Evolutionary conservation across 2,113 vertebrate genomes (phyloP).

Genomic region (Piliocolobus tephrosceles): DNA sequence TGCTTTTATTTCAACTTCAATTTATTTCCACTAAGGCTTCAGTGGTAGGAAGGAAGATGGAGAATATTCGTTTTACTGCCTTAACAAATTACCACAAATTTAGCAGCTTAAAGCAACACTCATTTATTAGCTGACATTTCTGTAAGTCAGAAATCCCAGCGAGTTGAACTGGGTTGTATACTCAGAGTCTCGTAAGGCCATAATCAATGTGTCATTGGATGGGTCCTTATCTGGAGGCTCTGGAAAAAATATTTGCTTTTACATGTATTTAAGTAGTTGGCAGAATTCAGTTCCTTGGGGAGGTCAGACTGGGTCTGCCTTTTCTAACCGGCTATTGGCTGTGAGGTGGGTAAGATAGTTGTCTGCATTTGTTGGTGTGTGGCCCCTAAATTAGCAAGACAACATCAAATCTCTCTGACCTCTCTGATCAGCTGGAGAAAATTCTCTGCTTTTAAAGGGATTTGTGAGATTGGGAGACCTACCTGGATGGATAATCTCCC

Average conservation of each 20-base stretch:
- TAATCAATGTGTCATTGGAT: not conserved
- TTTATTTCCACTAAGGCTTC: not conserved
- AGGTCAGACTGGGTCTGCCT: not conserved
- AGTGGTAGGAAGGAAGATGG: not conserved
- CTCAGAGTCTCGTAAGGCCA: not conserved
- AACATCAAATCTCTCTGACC: not conserved
- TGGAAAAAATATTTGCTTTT: not conserved
- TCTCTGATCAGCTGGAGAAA: not conserved
- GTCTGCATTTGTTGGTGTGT: not conserved
- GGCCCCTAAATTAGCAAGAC: not conserved
- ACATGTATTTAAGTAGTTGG: not conserved
- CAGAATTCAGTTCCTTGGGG: not conserved
- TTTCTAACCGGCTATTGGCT: not conserved
- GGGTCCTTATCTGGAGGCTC: not conserved
- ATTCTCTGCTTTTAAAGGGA: not conserved
- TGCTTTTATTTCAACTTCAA: not conserved
- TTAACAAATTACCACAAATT: not conserved
- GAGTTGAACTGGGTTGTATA: not conserved
- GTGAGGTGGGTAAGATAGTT: fast-evolving
- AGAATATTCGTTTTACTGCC: not conserved
- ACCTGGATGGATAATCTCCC: not conserved
- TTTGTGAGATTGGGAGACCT: not conserved
- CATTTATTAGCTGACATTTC: not conserved
- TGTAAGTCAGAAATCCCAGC: not conserved
- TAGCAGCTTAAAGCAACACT: not conserved